Evolutionary conservation across 2,113 vertebrate genomes (phyloP).

Genomic region (Malurus alboscapulatus): DNA sequence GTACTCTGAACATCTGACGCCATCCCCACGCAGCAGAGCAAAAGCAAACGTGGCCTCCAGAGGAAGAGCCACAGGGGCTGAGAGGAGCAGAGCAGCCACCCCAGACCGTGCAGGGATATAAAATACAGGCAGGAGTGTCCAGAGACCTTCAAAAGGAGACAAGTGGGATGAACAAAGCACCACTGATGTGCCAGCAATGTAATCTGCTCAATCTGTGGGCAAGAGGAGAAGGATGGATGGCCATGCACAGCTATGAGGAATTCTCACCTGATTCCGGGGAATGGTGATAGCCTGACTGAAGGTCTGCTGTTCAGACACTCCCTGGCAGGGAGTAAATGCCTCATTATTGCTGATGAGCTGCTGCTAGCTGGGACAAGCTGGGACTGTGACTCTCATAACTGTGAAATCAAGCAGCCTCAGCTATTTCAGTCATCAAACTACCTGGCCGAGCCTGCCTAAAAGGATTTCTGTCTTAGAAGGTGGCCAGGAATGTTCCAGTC

Average conservation of each 20-base stretch:
- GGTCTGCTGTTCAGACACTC: background rate
- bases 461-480: background rate
- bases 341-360: background rate
- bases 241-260: background rate
- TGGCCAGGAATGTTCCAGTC: background rate
- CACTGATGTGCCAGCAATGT: background rate
- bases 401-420: background rate
- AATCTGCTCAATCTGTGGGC: background rate
- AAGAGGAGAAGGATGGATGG: background rate
- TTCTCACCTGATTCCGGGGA: background rate
- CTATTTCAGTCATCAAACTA: background rate
- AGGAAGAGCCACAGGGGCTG: accelerated
- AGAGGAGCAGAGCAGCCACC: background rate
- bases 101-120: background rate
- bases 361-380: background rate
- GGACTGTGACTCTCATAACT: background rate
- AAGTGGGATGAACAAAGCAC: background rate
- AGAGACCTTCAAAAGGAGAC: background rate
- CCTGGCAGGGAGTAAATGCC: background rate
- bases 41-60: background rate
- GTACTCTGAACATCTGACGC: accelerated
- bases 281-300: background rate
- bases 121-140: background rate
- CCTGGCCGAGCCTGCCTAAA: background rate
- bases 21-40: no score